Percentiles rank a stretch among this genome's conserved stretches.
Evolutionary conservation across 1,140 invertebrate genomes (phyloP).

Genomic region (Drusus annulatus): DNA sequence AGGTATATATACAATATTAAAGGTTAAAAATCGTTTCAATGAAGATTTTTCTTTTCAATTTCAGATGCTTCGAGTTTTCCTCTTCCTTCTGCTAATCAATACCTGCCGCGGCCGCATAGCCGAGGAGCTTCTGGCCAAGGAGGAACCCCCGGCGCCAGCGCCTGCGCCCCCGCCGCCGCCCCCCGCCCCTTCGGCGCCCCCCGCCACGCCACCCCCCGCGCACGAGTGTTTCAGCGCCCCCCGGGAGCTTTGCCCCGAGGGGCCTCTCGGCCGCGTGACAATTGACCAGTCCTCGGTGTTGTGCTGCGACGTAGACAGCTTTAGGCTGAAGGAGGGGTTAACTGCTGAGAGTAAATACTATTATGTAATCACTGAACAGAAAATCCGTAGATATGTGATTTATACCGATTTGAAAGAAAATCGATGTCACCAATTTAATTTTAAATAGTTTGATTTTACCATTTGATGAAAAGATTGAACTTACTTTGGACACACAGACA

Average conservation of each 20-base stretch:
- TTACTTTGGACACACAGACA: too few relatives aligned
- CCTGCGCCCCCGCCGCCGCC: constrained; percentile 36
- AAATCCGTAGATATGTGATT: too few relatives aligned
- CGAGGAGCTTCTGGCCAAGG: constrained; percentile 48
- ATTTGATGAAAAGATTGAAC: too few relatives aligned
- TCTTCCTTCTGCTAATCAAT: neutral
- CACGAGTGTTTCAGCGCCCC: constrained; percentile 66
- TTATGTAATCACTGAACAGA: too few relatives aligned
- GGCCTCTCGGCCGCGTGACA: constrained; percentile 60
- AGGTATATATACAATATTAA: too few relatives aligned
- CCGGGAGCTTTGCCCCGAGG: constrained; percentile 62
- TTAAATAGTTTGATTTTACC: too few relatives aligned
- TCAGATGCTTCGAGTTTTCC: constrained; percentile 19
- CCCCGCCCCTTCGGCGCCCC: neutral
- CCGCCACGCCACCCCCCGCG: constrained; percentile 59
- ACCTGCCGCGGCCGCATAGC: constrained; percentile 33
- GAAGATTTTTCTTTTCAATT: neutral
- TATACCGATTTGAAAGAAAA: too few relatives aligned
- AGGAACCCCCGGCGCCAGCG: constrained; percentile 24
- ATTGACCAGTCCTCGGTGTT: constrained; percentile 64
- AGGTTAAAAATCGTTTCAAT: neutral
- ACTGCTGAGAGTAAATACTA: constrained; percentile 58
- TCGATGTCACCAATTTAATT: too few relatives aligned
- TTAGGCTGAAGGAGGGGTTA: constrained; percentile 63
- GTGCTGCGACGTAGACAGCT: constrained; percentile 68